Percentiles rank a stretch among this genome's conserved stretches.
Conservation (phyloP, 2,113 vertebrate genomes). For the Menura novaehollandiae region DNA sequence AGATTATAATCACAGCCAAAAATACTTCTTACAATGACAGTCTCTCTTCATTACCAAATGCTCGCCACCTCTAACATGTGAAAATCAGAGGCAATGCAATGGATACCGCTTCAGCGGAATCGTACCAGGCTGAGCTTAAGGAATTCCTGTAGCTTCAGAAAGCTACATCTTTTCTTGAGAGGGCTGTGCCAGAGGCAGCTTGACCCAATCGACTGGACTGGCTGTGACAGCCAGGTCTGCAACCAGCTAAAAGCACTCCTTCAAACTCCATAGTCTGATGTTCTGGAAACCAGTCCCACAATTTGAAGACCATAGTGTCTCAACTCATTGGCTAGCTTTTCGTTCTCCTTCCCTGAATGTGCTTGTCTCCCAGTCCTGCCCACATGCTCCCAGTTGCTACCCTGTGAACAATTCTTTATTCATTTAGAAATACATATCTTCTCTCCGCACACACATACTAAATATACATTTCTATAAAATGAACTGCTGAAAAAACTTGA, state of each 20-base stretch:
- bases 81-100: conserved; percentile 42
- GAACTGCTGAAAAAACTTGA: background rate
- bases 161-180: background rate
- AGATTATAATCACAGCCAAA: background rate
- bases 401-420: background rate
- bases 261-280: background rate
- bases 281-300: background rate
- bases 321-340: background rate
- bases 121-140: background rate
- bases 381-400: background rate
- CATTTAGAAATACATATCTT: background rate
- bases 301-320: fast-evolving
- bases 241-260: background rate
- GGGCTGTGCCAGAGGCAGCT: background rate
- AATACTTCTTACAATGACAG: conserved; percentile 30
- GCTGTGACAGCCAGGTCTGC: background rate
- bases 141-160: conserved; percentile 35
- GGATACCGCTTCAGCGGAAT: fast-evolving
- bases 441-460: background rate
- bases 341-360: background rate
- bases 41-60: background rate
- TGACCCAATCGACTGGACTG: background rate
- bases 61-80: conserved; percentile 6
- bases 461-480: background rate
- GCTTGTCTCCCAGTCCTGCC: background rate